These are phyloP conservation scores for Leptodactylus fallax DNA, from an alignment of 2,797 vertebrate genomes.

Conservation along the genomic window DNA sequence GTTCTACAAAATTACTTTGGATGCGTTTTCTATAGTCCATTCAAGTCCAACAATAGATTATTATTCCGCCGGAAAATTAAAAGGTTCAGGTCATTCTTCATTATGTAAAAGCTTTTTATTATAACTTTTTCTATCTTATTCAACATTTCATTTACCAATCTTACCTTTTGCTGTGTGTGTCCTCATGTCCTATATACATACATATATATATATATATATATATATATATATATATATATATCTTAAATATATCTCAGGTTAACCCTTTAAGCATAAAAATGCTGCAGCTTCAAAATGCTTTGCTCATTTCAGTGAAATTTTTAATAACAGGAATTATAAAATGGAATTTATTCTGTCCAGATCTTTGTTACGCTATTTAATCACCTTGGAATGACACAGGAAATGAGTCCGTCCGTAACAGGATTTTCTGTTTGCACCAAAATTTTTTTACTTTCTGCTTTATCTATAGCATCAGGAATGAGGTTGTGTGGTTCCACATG, in stretches of 20 bases:
- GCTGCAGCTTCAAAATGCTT: neutral
- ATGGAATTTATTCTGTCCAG: neutral
- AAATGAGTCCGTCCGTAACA: neutral
- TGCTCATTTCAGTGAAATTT: neutral
- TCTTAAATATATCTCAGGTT: neutral
- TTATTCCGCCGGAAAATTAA: neutral
- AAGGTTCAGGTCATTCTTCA: neutral
- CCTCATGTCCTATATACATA: neutral
- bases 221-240: too few species aligned
- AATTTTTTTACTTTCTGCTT: neutral
- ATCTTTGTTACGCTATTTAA: neutral
- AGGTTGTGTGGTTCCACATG: constrained; percentile 11
- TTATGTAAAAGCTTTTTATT: neutral
- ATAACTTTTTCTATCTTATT: neutral
- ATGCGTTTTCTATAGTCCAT: neutral
- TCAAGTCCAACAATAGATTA: neutral
- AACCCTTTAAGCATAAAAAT: neutral
- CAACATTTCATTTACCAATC: neutral
- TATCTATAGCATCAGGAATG: constrained; percentile 12
- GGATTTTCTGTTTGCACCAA: neutral
- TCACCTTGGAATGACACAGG: neutral
- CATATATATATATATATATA: too few species aligned
- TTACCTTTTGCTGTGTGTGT: neutral
- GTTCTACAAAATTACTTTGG: constrained; percentile 8
- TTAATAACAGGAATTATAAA: neutral